These are phyloP conservation scores for Torymus auratus DNA, from an alignment of 2,888 invertebrate species.

Conservation along the genomic window DNA sequence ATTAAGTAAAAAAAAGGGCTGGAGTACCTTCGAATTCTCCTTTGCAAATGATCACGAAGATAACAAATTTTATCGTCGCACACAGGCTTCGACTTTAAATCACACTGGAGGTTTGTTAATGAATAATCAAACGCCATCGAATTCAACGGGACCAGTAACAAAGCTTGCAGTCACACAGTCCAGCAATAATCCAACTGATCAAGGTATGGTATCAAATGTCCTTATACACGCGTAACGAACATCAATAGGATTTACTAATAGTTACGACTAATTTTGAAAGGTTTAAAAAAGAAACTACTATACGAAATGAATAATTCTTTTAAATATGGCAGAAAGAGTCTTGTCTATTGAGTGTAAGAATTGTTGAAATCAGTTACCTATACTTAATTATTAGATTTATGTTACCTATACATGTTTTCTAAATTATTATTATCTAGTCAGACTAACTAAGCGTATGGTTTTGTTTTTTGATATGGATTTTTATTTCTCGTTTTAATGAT, in stretches of 20 bases:
- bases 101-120: conserved; percentile 73
- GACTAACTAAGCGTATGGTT: conserved; percentile 6
- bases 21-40: neutral
- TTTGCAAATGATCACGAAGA: conserved; percentile 20
- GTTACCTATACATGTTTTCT: too few species aligned
- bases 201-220: conserved; percentile 66
- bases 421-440: too few species aligned
- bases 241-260: conserved; percentile 48
- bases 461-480: conserved; percentile 54
- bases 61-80: conserved; percentile 34
- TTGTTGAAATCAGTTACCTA: too few species aligned
- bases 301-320: too few species aligned
- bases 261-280: neutral
- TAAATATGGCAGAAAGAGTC: too few species aligned
- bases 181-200: conserved; percentile 72
- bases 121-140: conserved; percentile 72
- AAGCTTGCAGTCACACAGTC: conserved; percentile 72
- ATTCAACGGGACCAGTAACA: conserved; percentile 70
- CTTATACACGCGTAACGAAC: conserved; percentile 20
- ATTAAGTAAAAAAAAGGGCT: too few species aligned
- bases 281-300: too few species aligned
- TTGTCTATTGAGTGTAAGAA: neutral
- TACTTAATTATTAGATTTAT: too few species aligned
- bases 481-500: conserved; percentile 9
- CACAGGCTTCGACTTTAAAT: conserved; percentile 73